Conservation (phyloP, 2,888 invertebrate genomes). For the Falcaria lacertinaria region DNA sequence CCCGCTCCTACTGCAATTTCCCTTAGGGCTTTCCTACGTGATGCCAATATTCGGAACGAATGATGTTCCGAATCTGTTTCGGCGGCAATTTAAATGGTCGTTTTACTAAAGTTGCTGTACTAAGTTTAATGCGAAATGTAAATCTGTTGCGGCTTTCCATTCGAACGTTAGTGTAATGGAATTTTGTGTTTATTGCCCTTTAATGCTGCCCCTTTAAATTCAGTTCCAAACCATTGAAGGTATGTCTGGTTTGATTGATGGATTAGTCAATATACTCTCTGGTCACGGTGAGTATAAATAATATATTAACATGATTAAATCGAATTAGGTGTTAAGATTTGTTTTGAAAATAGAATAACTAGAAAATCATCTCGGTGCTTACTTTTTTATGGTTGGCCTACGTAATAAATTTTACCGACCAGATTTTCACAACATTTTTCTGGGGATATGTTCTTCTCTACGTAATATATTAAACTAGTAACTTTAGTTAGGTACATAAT, state of each 20-base stretch:
- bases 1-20: conserved; percentile 56
- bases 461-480: too few relatives aligned
- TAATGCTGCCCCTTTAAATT: conserved; percentile 7
- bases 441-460: too few relatives aligned
- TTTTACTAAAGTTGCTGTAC: conserved; percentile 46
- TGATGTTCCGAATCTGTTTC: conserved; percentile 68
- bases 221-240: conserved; percentile 1
- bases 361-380: too few relatives aligned
- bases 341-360: too few relatives aligned
- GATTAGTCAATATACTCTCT: neutral
- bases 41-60: conserved; percentile 72
- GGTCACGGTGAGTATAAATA: neutral
- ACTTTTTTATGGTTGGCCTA: too few relatives aligned
- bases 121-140: conserved; percentile 52
- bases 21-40: conserved; percentile 69
- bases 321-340: too few relatives aligned
- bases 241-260: neutral
- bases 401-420: too few relatives aligned
- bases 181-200: conserved; percentile 25
- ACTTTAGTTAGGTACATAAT: too few relatives aligned
- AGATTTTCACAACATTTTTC: too few relatives aligned
- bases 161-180: conserved; percentile 32
- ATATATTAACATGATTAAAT: too few relatives aligned
- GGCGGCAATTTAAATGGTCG: conserved; percentile 55
- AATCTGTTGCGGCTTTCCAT: conserved; percentile 53